Percentiles rank a stretch among this genome's conserved stretches.
phyloP scores from a whole-genome alignment of 1,140 invertebrate genomes.

The Eumeta japonica region DNA sequence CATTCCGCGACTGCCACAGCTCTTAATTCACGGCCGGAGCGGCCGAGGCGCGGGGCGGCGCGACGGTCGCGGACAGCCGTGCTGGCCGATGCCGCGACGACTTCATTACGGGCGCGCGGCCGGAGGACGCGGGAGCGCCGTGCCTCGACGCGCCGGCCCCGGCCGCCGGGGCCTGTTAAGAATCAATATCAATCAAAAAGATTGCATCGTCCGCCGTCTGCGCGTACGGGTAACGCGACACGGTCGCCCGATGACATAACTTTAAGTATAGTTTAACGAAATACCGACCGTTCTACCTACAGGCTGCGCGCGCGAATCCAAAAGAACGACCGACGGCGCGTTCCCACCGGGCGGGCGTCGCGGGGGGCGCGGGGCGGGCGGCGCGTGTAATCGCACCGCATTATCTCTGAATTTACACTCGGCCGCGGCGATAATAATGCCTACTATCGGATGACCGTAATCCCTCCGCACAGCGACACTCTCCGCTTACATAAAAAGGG shows the following conservation, averaged over 20 bases:
- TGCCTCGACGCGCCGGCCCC: no score
- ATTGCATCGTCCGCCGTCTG: slow-evolving; percentile 10
- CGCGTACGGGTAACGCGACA: slow-evolving; percentile 36
- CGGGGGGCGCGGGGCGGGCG: slow-evolving; percentile 24
- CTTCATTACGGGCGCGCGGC: no score
- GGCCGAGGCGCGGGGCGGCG: no score
- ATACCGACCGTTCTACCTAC: slow-evolving; percentile 16
- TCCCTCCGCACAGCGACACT: slow-evolving; percentile 20
- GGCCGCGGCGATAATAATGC: slow-evolving; percentile 16
- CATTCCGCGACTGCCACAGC: slow-evolving; percentile 32
- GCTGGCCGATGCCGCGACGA: no score
- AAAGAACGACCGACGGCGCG: slow-evolving; percentile 21
- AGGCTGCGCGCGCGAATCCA: slow-evolving; percentile 9
- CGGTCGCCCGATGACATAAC: slow-evolving; percentile 37
- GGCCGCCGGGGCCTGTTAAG: no score
- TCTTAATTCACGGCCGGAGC: no score
- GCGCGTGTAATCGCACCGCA: slow-evolving; percentile 29
- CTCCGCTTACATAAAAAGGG: no score
- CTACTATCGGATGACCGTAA: slow-evolving; percentile 15
- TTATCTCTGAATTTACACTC: slow-evolving; percentile 45
- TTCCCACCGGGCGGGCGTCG: slow-evolving; percentile 31
- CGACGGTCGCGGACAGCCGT: no score
- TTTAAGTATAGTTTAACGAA: slow-evolving; percentile 45
- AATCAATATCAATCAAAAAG: slow-evolving; percentile 34
- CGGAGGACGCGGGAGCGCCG: no score